These are phyloP conservation scores for Babyrousa celebensis DNA, from an alignment of 2,797 vertebrate species.

Conservation along the genomic window DNA sequence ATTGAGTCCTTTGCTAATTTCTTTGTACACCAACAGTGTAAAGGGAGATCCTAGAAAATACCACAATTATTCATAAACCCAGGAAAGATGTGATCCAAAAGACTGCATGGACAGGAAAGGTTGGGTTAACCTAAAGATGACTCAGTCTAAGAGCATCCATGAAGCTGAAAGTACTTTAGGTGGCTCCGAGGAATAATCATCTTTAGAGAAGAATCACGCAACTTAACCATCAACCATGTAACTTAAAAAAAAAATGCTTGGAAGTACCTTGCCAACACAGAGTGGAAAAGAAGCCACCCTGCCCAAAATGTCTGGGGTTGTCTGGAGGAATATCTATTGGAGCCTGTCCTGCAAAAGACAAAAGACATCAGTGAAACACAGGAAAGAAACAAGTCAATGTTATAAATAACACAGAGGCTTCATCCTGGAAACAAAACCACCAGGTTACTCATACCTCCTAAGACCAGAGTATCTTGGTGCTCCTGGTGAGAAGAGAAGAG, in stretches of 20 bases:
- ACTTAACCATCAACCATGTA: not conserved
- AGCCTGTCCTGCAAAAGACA: constrained; percentile 90
- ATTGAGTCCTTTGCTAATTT: not conserved
- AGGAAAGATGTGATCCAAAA: constrained; percentile 7
- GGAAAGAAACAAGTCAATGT: not conserved
- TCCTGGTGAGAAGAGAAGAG: constrained; percentile 99
- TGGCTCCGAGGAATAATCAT: not conserved
- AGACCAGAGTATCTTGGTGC: constrained; percentile 96
- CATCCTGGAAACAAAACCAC: not conserved
- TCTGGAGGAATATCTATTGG: constrained; percentile 90
- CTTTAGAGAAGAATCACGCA: not conserved
- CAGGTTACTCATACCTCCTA: constrained; percentile 93
- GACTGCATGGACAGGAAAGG: not conserved
- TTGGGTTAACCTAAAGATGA: not conserved
- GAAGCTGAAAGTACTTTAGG: not conserved
- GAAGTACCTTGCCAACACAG: constrained; percentile 93
- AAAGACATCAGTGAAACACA: constrained; percentile 50
- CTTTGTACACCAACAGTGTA: not conserved
- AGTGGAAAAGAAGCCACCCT: constrained; percentile 93
- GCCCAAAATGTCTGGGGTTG: constrained; percentile 91
- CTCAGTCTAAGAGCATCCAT: not conserved
- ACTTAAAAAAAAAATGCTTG: not conserved
- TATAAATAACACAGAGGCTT: not conserved
- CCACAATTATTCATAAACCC: not conserved
- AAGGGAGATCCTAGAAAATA: constrained; percentile 30